Conservation (phyloP, 2,797 vertebrate species). For the Yasuhikotakia modesta region DNA sequence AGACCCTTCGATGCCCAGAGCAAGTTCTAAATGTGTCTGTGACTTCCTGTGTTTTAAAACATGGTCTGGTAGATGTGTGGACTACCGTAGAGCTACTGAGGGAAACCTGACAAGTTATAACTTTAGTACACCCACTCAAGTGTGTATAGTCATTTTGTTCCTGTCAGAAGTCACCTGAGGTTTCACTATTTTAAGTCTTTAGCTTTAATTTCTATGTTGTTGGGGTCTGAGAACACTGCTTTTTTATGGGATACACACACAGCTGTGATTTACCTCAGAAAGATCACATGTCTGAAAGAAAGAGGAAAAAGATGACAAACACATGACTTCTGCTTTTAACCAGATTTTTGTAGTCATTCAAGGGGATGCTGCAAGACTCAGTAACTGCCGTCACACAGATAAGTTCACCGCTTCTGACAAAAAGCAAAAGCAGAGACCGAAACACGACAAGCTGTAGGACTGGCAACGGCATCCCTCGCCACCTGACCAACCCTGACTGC, state of each 20-base stretch:
- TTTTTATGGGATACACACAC: conserved; percentile 61
- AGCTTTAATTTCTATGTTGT: conserved; percentile 58
- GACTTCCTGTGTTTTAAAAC: conserved; percentile 39
- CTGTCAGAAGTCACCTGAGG: conserved; percentile 61
- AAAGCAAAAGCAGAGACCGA: conserved; percentile 25
- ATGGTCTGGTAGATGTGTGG: conserved; percentile 22
- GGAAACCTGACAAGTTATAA: conserved; percentile 21
- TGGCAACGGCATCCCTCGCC: conserved; percentile 2
- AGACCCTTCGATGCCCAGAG: conserved; percentile 46
- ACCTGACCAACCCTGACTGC: conserved; percentile 30
- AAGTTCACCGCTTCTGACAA: conserved; percentile 31
- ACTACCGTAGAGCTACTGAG: conserved; percentile 31
- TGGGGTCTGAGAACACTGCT: conserved; percentile 66
- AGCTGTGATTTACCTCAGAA: conserved; percentile 57
- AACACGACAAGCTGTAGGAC: conserved; percentile 32
- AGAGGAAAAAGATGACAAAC: conserved; percentile 39
- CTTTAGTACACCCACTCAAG: conserved; percentile 47
- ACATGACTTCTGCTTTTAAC: conserved; percentile 38
- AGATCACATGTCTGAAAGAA: conserved; percentile 48
- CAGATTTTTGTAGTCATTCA: conserved; percentile 43
- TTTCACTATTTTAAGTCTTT: conserved; percentile 61
- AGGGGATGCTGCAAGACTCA: conserved; percentile 44
- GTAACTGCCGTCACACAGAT: conserved; percentile 36
- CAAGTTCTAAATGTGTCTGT: conserved; percentile 16
- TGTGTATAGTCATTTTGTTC: conserved; percentile 57